Conservation (phyloP, 2,888 invertebrate genomes). For the Augiades crinisus region DNA sequence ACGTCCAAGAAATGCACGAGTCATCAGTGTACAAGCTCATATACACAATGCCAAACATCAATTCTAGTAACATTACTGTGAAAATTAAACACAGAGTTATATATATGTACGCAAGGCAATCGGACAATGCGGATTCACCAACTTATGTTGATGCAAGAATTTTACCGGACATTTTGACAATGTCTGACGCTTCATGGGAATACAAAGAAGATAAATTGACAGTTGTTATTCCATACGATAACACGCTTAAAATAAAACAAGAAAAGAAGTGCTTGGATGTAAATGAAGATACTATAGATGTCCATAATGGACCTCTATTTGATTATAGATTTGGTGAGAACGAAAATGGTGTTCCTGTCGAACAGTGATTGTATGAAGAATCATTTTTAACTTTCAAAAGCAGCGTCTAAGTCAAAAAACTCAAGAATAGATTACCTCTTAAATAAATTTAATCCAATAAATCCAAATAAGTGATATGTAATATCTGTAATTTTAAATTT, state of each 20-base stretch:
- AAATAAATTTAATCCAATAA: no score
- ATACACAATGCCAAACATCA: background rate
- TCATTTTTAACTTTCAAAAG: no score
- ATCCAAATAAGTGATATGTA: no score
- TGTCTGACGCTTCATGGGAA: background rate
- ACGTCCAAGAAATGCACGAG: background rate
- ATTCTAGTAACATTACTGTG: background rate
- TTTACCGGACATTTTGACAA: conserved; percentile 5
- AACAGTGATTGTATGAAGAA: no score
- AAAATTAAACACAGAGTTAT: conserved; percentile 11
- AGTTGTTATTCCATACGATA: background rate
- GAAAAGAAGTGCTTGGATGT: background rate
- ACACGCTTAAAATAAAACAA: background rate
- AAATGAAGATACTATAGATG: background rate
- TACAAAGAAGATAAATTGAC: background rate
- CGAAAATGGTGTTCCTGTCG: no score
- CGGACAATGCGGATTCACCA: background rate
- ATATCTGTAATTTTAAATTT: no score
- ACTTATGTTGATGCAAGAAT: background rate
- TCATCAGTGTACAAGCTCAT: background rate
- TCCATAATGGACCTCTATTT: background rate
- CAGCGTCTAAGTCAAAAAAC: no score
- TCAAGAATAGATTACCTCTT: no score
- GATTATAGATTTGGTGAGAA: background rate
- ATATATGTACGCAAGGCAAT: background rate